These are phyloP conservation scores for Papilio dardanus DNA, from an alignment of 1,140 invertebrate species.

Conservation along the genomic window DNA sequence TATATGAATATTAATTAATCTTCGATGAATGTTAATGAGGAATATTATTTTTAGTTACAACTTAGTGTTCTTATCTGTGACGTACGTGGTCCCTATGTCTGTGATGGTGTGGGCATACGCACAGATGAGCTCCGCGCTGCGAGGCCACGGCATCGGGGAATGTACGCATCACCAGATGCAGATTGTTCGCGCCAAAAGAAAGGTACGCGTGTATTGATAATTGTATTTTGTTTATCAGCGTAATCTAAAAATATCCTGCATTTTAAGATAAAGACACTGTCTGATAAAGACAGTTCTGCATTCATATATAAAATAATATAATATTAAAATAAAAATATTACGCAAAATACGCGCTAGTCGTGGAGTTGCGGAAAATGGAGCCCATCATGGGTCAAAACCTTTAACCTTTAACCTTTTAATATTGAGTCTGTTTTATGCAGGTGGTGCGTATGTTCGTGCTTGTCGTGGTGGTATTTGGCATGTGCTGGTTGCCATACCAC, in stretches of 20 bases:
- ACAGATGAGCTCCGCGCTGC: slow-evolving; percentile 89
- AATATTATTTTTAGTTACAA: slow-evolving; percentile 88
- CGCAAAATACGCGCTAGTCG: too few relatives aligned
- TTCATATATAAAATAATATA: too few relatives aligned
- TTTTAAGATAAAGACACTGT: too few relatives aligned
- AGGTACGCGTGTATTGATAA: slow-evolving; percentile 84
- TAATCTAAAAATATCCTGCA: too few relatives aligned
- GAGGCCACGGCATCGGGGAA: slow-evolving; percentile 93
- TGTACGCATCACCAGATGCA: slow-evolving; percentile 91
- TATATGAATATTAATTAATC: background rate
- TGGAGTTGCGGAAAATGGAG: too few relatives aligned
- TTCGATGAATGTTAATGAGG: background rate
- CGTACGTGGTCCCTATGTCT: slow-evolving; percentile 93
- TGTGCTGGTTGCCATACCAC: slow-evolving; percentile 95
- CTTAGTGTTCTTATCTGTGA: slow-evolving; percentile 91
- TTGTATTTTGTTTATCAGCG: too few relatives aligned
- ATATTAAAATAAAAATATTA: too few relatives aligned
- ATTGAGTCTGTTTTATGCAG: slow-evolving; percentile 78
- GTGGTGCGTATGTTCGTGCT: slow-evolving; percentile 93
- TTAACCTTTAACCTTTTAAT: too few relatives aligned
- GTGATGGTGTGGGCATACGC: slow-evolving; percentile 94
- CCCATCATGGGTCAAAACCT: too few relatives aligned
- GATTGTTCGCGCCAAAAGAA: slow-evolving; percentile 92
- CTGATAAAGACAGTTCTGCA: too few relatives aligned
- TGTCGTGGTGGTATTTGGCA: slow-evolving; percentile 90